These are phyloP conservation scores for Mythimna ferrago DNA, from an alignment of 2,888 invertebrate species.

Conservation along the genomic window DNA sequence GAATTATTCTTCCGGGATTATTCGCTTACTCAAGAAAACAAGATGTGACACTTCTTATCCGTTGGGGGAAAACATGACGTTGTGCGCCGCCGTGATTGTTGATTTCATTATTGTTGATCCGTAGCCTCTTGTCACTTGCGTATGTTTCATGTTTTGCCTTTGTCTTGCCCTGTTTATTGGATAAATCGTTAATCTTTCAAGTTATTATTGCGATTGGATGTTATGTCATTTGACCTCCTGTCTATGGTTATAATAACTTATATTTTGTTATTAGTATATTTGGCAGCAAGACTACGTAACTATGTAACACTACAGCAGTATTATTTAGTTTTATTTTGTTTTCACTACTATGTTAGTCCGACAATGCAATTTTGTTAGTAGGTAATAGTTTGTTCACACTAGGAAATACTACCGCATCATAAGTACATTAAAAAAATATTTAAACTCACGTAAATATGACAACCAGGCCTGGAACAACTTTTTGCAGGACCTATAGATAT, in stretches of 20 bases:
- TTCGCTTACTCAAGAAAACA: constrained; percentile 78
- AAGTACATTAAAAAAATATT: too few relatives aligned
- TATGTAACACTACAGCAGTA: background rate
- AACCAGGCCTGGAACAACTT: too few relatives aligned
- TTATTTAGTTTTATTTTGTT: background rate
- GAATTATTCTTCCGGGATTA: constrained; percentile 80
- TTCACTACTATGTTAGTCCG: background rate
- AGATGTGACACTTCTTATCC: constrained; percentile 73
- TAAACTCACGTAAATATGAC: too few relatives aligned
- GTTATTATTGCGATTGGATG: constrained; percentile 27
- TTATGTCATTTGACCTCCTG: background rate
- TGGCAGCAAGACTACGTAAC: background rate
- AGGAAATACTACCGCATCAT: too few relatives aligned
- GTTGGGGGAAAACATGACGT: constrained; percentile 67
- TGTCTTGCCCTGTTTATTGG: constrained; percentile 32
- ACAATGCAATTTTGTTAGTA: too few relatives aligned
- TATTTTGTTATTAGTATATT: background rate
- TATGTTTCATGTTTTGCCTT: constrained; percentile 31
- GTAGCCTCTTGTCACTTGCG: constrained; percentile 54
- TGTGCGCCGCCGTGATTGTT: constrained; percentile 64
- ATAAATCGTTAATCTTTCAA: constrained; percentile 41
- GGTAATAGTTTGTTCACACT: too few relatives aligned
- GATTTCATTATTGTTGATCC: constrained; percentile 67
- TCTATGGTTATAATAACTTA: background rate
- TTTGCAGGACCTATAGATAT: too few relatives aligned